Evolutionary conservation across 2,113 vertebrate species (phyloP).

Genomic region (Melanerpes aurifrons): DNA sequence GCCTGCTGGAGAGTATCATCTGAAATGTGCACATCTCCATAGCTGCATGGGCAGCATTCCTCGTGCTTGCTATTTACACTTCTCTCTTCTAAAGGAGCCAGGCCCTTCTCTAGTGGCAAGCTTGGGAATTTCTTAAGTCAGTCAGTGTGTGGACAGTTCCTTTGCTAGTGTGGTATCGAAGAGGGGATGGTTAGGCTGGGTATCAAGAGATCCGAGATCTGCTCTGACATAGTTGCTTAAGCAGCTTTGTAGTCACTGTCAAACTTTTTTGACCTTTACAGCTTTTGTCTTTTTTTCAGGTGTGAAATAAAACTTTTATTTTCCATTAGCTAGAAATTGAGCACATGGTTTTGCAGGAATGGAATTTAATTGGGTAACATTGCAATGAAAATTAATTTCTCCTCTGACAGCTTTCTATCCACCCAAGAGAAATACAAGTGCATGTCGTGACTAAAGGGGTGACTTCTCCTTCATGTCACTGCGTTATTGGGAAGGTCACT

Average conservation of each 20-base stretch:
- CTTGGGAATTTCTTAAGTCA: not conserved
- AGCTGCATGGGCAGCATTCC: not conserved
- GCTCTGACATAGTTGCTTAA: not conserved
- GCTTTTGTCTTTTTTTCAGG: not conserved
- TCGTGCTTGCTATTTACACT: not conserved
- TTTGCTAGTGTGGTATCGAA: not conserved
- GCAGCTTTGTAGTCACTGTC: not conserved
- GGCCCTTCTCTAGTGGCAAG: not conserved
- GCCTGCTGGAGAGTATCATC: not conserved
- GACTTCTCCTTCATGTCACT: not conserved
- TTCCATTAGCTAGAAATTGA: not conserved
- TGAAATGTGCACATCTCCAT: not conserved
- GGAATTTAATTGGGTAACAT: not conserved
- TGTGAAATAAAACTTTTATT: not conserved
- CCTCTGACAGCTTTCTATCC: not conserved
- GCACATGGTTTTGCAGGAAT: not conserved
- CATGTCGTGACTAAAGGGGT: not conserved
- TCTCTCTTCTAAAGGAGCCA: not conserved
- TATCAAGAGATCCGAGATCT: not conserved
- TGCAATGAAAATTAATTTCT: not conserved
- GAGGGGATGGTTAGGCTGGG: not conserved
- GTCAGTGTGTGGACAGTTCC: not conserved
- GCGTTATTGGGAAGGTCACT: not conserved
- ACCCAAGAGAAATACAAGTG: not conserved
- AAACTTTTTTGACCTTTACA: not conserved